phyloP scores from a whole-genome alignment of 2,797 vertebrate species.

The Sebastes wilsoni region DNA sequence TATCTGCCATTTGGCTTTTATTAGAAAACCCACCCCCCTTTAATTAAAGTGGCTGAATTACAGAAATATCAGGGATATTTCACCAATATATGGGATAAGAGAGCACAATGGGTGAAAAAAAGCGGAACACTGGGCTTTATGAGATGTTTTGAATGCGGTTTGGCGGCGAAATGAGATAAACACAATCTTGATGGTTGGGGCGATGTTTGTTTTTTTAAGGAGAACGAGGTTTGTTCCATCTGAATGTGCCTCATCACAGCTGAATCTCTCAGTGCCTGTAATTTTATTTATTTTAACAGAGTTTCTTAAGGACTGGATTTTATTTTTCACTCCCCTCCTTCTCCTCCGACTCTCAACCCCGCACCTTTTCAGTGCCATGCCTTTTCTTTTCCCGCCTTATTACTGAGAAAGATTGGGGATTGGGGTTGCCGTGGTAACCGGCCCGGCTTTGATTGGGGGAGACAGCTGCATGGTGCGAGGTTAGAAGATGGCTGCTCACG shows the following conservation, averaged over 20 bases:
- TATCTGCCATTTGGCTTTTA: slow-evolving; percentile 83
- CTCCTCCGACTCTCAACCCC: slow-evolving; percentile 26
- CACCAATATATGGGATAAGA: slow-evolving; percentile 69
- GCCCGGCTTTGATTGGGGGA: slow-evolving; percentile 62
- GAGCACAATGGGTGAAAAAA: slow-evolving; percentile 65
- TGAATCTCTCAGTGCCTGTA: background rate
- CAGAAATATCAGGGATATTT: slow-evolving; percentile 75
- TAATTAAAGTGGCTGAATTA: slow-evolving; percentile 80
- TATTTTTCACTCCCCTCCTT: slow-evolving; percentile 10
- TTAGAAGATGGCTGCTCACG: slow-evolving; percentile 69
- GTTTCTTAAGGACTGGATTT: background rate
- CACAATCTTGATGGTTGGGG: slow-evolving; percentile 46
- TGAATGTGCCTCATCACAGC: slow-evolving; percentile 23
- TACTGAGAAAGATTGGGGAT: slow-evolving; percentile 68
- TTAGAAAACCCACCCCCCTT: slow-evolving; percentile 67
- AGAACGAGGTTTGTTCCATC: slow-evolving; percentile 36
- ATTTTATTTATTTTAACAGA: background rate
- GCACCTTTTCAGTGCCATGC: slow-evolving; percentile 24
- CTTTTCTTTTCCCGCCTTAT: slow-evolving; percentile 50
- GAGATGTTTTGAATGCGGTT: slow-evolving; percentile 65
- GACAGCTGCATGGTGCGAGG: slow-evolving; percentile 70
- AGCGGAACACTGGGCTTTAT: slow-evolving; percentile 54
- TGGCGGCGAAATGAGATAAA: slow-evolving; percentile 63
- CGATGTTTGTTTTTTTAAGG: slow-evolving; percentile 13
- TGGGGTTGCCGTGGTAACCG: slow-evolving; percentile 74